Conservation (phyloP, 2,113 vertebrate species). For the Gila orcuttii region DNA sequence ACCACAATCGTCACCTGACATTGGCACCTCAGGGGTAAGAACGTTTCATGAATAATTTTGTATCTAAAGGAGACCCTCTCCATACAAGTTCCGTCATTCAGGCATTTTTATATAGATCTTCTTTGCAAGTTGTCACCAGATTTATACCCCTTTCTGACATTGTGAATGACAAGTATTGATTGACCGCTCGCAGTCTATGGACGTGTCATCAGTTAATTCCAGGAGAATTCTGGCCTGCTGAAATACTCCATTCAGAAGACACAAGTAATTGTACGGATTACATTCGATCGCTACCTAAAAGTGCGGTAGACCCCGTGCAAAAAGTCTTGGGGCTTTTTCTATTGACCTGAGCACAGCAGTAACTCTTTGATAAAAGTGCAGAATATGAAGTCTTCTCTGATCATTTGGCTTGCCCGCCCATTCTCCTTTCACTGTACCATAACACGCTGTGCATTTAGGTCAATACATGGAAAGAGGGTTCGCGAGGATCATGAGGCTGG, state of each 20-base stretch:
- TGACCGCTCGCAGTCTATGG: neutral
- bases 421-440: constrained; percentile 60
- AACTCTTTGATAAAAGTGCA: constrained; percentile 48
- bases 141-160: constrained; percentile 23
- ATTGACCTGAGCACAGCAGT: constrained; percentile 55
- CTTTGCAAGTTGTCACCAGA: constrained; percentile 8
- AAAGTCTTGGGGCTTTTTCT: constrained; percentile 51
- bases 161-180: constrained; percentile 26
- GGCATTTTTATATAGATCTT: constrained; percentile 25
- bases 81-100: constrained; percentile 63
- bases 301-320: constrained; percentile 28
- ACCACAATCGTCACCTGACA: constrained; percentile 76
- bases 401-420: constrained; percentile 52
- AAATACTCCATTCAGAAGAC: constrained; percentile 27
- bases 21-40: constrained; percentile 65
- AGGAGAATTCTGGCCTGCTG: constrained; percentile 15
- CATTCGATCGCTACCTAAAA: constrained; percentile 39
- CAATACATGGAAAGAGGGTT: constrained; percentile 72
- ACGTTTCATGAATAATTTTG: constrained; percentile 84
- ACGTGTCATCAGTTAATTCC: neutral
- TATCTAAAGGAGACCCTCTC: constrained; percentile 72
- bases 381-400: constrained; percentile 42
- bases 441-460: constrained; percentile 79
- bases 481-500: constrained; percentile 77
- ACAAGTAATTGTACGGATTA: constrained; percentile 37